phyloP scores from a whole-genome alignment of 2,797 vertebrate species.

The Acanthurus leucopareius region DNA sequence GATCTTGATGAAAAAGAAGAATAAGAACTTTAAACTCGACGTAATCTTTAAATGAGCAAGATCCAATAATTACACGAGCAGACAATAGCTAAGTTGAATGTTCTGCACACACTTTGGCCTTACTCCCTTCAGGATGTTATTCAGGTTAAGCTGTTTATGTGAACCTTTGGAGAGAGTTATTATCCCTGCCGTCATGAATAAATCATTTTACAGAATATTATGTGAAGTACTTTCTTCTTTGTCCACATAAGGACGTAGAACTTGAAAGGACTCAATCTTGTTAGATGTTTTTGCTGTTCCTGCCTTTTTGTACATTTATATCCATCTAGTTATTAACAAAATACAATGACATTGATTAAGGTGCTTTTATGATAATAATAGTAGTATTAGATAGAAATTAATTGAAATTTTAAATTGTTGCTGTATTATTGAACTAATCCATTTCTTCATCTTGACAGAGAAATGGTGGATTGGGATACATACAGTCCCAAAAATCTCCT shows the following conservation, averaged over 20 bases:
- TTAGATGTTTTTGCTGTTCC: neutral
- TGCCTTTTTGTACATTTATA: neutral
- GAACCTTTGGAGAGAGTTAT: slow-evolving; percentile 50
- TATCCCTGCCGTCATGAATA: slow-evolving; percentile 51
- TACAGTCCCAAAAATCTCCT: neutral
- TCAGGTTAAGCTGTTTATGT: slow-evolving; percentile 51
- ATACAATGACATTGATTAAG: neutral
- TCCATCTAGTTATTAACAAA: neutral
- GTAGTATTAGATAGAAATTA: neutral
- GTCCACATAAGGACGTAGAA: slow-evolving; percentile 1
- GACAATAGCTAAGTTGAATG: slow-evolving; percentile 33
- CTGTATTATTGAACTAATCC: neutral
- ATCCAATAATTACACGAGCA: slow-evolving; percentile 49
- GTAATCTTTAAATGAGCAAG: slow-evolving; percentile 52
- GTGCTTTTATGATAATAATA: neutral
- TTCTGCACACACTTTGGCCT: slow-evolving; percentile 31
- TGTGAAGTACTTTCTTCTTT: slow-evolving; percentile 19
- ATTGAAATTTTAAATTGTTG: neutral
- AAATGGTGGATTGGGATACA: neutral
- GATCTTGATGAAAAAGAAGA: slow-evolving; percentile 51
- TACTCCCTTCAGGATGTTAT: slow-evolving; percentile 34
- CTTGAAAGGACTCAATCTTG: neutral
- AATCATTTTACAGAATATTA: slow-evolving; percentile 47
- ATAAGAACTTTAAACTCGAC: slow-evolving; percentile 53
- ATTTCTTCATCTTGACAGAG: neutral